Base-by-base conservation (phyloP, 2,888 invertebrate genomes). In the Sepioteuthis lessoniana region DNA sequence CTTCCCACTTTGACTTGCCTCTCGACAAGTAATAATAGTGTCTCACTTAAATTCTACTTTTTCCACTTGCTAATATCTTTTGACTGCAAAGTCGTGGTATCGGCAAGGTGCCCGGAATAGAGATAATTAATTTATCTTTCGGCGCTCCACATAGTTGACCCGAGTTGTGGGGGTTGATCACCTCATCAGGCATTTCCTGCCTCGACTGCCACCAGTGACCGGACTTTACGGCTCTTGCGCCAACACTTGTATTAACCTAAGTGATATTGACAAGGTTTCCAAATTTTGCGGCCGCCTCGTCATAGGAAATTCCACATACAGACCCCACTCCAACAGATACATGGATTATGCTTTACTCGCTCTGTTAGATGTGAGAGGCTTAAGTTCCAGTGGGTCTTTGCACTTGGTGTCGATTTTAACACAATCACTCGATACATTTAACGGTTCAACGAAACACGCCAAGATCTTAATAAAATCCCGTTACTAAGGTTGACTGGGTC, bases 181-280 rank as follows among this genome's bases (percentile, higher is more conserved):
- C 76, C 76, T 76, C 76, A 76, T 76, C n/a, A 76, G n/a, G 76
- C 76, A 76, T 76, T 76, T 76, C n/a, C 16, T 16, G n/a, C 76
- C 31, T 76, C 76, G 76, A n/a, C 76, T 76, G 76, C 76, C 76
- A 35, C 76, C n/a, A 76, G 13, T 35, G 76, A 19, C 76, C 76
- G 76, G n/a, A 16, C 76, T 19, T 4, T 35, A n/a, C 13, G n/a
- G n/a, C 76, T 13, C 35, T 76, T 76, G n/a, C 76, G 76, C 76
- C 76, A 76, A 76, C 76, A 76, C 76, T 76, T 76, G 13, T 76
- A 76, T 76, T 76, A 76, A 76, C 76, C 76, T 76, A 76, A 76
- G 76, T 76, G n/a, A n/a, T 76, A 76, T 76, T 76, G 76, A 76
- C 76, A 76, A n/a, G 76, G n/a, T n/a, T n/a, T 76, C n/a, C n/a